These are phyloP conservation scores for Pollenia amentaria DNA, from an alignment of 2,888 invertebrate genomes.

Conservation along the genomic window DNA sequence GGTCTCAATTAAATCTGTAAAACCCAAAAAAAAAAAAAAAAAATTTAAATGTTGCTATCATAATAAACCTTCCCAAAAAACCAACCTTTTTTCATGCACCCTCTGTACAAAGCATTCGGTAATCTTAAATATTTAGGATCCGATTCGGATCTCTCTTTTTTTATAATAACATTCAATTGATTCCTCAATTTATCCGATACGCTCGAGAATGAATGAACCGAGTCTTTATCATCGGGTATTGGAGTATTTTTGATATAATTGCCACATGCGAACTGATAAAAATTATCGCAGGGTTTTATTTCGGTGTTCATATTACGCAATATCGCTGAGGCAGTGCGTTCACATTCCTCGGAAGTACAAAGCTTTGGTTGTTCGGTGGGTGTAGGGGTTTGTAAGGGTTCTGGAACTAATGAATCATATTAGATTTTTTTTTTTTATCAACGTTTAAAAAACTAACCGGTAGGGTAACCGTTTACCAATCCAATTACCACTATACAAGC, in stretches of 20 bases:
- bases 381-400: no score
- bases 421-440: no score
- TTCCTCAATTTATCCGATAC: constrained; percentile 84
- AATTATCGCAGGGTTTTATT: constrained; percentile 91
- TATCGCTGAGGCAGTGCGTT: constrained; percentile 89
- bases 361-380: constrained; percentile 82
- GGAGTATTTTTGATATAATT: constrained; percentile 88
- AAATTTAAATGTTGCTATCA: background rate
- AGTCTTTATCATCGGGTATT: constrained; percentile 89
- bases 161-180: constrained; percentile 83
- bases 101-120: constrained; percentile 84
- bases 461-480: no score
- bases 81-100: constrained; percentile 85
- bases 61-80: background rate
- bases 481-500: no score
- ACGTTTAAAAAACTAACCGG: no score
- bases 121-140: constrained; percentile 84
- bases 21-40: background rate
- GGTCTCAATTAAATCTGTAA: constrained; percentile 88
- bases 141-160: constrained; percentile 80
- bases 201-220: constrained; percentile 83
- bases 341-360: constrained; percentile 91
- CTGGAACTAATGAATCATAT: no score
- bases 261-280: constrained; percentile 91
- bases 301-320: constrained; percentile 88